A percentile compares a stretch with the other conserved stretches of the same genome.
phyloP scores from a whole-genome alignment of 2,888 invertebrate genomes.

The Tipula lateralis region DNA sequence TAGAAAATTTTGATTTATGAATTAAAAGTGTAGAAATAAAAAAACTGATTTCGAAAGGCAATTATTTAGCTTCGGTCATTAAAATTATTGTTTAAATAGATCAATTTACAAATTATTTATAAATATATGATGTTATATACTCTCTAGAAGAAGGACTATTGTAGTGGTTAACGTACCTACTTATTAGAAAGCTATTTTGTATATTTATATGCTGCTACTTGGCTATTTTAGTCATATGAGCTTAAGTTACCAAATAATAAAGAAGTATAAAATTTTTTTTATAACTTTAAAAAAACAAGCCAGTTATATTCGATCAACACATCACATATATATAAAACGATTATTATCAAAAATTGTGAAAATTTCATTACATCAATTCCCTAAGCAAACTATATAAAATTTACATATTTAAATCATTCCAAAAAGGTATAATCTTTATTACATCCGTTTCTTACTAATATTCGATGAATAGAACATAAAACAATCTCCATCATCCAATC shows the following conservation, averaged over 20 bases:
- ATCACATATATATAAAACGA: too few relatives aligned
- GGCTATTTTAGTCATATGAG: too few relatives aligned
- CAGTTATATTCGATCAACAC: too few relatives aligned
- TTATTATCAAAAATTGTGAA: neutral
- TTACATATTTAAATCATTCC: neutral
- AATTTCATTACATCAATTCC: neutral
- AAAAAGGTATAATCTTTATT: neutral
- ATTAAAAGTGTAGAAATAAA: neutral
- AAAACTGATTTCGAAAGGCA: neutral
- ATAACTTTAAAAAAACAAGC: too few relatives aligned
- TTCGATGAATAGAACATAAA: neutral
- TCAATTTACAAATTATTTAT: neutral
- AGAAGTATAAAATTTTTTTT: too few relatives aligned
- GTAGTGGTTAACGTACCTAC: too few relatives aligned
- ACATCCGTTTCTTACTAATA: neutral
- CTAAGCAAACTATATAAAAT: neutral
- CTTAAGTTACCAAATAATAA: too few relatives aligned
- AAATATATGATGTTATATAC: neutral
- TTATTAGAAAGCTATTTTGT: too few relatives aligned
- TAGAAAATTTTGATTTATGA: neutral
- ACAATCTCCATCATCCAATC: neutral
- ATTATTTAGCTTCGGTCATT: neutral
- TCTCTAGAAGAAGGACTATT: too few relatives aligned
- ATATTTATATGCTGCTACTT: too few relatives aligned
- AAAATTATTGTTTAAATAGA: neutral